Percentiles rank a stretch among this genome's conserved stretches.
These are phyloP conservation scores for Drosophila saltans DNA, from an alignment of 1,140 invertebrate genomes.

Conservation along the genomic window DNA sequence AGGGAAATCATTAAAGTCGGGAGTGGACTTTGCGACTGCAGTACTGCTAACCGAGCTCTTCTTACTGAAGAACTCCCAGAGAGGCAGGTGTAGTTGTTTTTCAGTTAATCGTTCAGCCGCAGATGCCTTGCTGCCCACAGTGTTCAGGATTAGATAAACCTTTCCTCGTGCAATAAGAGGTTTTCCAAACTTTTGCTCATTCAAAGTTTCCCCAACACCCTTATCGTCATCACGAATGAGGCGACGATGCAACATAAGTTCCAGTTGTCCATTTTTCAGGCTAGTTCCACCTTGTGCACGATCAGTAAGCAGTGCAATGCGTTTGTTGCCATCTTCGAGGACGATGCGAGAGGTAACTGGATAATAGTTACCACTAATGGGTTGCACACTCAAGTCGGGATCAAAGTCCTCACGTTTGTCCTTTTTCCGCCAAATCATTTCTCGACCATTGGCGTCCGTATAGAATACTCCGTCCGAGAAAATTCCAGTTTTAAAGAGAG, in stretches of 20 bases:
- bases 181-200: constrained; percentile 90
- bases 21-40: constrained; percentile 23
- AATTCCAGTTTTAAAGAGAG: constrained; percentile 88
- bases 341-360: constrained; percentile 94
- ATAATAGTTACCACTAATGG: constrained; percentile 95
- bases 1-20: constrained; percentile 83
- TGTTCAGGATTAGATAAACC: constrained; percentile 86
- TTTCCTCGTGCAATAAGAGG: constrained; percentile 93
- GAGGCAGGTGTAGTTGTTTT: constrained; percentile 61
- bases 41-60: constrained; percentile 49
- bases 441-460: constrained; percentile 97
- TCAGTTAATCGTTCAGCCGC: constrained; percentile 47
- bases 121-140: constrained; percentile 63
- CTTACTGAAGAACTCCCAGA: constrained; percentile 76
- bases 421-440: constrained; percentile 90
- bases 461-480: constrained; percentile 89
- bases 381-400: constrained; percentile 86
- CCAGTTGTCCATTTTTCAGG: constrained; percentile 89
- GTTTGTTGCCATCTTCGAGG: constrained; percentile 84
- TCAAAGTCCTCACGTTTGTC: constrained; percentile 91
- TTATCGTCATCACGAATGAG: constrained; percentile 94
- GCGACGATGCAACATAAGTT: constrained; percentile 94
- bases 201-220: constrained; percentile 95
- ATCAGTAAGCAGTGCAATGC: constrained; percentile 90
- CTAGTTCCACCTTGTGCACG: constrained; percentile 94